Percentiles rank a stretch among this genome's conserved stretches.
Evolutionary conservation across 2,113 vertebrate genomes (phyloP).

Genomic region (Oreotrochilus melanogaster): DNA sequence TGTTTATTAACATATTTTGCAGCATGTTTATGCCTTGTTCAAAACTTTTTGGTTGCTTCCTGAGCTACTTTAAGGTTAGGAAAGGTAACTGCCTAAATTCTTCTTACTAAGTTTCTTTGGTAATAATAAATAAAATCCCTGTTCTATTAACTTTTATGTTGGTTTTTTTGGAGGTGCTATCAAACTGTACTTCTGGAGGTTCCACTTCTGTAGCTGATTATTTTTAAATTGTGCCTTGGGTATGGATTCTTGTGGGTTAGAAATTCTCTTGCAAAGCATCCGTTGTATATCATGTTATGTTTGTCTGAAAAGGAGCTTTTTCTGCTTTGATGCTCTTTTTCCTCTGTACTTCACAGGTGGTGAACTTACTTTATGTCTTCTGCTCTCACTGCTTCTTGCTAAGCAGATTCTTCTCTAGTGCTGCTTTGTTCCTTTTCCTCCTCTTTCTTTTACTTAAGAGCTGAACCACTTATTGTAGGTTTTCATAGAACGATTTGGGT

Average conservation of each 20-base stretch:
- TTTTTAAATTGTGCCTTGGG: slow-evolving; percentile 18
- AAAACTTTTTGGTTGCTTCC: background rate
- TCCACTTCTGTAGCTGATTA: background rate
- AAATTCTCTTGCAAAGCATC: background rate
- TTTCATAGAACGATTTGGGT: background rate
- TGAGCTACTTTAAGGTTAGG: background rate
- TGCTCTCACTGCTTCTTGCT: background rate
- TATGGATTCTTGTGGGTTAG: background rate
- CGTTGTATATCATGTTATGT: background rate
- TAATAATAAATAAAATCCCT: background rate
- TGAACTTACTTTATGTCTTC: background rate
- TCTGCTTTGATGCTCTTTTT: slow-evolving; percentile 6
- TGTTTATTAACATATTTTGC: background rate
- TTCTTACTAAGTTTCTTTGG: background rate
- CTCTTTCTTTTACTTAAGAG: background rate
- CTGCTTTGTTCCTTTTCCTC: background rate
- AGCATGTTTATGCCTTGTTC: background rate
- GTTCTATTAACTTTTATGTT: background rate
- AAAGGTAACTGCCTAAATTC: background rate
- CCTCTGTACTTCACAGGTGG: background rate
- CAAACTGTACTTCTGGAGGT: background rate
- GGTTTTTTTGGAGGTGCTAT: background rate
- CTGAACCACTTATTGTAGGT: background rate
- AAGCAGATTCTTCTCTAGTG: background rate
- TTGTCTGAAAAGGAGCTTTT: background rate